Conservation (phyloP, 2,797 vertebrate genomes). For the Phaenicophaeus curvirostris region DNA sequence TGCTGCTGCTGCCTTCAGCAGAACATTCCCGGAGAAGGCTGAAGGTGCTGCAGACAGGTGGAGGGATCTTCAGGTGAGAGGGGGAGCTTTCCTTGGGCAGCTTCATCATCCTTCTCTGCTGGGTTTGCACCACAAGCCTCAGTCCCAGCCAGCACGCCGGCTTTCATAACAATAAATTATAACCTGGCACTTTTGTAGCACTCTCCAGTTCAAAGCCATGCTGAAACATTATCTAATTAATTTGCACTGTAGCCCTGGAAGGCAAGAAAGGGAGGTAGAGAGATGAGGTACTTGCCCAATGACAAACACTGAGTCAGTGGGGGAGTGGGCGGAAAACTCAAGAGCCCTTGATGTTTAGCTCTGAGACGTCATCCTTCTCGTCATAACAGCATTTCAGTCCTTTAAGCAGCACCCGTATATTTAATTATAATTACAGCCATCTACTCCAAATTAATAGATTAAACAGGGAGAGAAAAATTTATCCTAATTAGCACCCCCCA, state of each 20-base stretch:
- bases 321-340: constrained; percentile 39
- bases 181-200: constrained; percentile 10
- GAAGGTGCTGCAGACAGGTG: background rate
- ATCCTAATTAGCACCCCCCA: background rate
- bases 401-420: background rate
- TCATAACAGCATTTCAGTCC: background rate
- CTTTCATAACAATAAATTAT: constrained; percentile 39
- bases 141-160: rapidly evolving
- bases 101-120: rapidly evolving
- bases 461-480: background rate
- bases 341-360: background rate
- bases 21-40: background rate
- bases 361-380: background rate
- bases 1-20: background rate
- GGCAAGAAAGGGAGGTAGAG: constrained; percentile 20
- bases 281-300: constrained; percentile 2
- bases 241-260: constrained; percentile 40
- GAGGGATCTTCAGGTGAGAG: background rate
- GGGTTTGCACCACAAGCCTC: background rate
- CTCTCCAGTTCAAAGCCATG: constrained; percentile 2
- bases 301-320: constrained; percentile 48
- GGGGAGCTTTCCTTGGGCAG: rapidly evolving
- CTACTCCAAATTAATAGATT: constrained; percentile 9
- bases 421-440: constrained; percentile 32
- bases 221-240: constrained; percentile 57